Conservation (phyloP, 2,888 invertebrate species). For the Lysandra coridon region DNA sequence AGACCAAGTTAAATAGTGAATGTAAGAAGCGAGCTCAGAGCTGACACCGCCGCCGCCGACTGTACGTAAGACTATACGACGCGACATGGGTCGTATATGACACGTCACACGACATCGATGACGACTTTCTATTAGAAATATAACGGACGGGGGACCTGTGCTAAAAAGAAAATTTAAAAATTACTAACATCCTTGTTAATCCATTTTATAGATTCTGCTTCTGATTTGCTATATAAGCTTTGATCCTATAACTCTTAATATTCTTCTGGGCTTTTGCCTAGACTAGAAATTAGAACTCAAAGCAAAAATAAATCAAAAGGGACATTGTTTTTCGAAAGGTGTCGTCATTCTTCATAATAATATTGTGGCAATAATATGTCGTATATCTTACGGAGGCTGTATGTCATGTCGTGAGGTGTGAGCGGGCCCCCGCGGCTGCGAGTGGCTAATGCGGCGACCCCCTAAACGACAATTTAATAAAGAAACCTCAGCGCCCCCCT, state of each 20-base stretch:
- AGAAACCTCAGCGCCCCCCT: constrained; percentile 59
- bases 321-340: no score
- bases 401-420: constrained; percentile 27
- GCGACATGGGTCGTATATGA: not conserved
- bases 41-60: constrained; percentile 8
- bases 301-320: no score
- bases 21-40: constrained; percentile 2
- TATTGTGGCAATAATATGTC: not conserved
- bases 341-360: no score
- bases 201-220: no score
- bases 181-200: no score
- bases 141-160: no score
- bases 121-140: not conserved
- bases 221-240: no score
- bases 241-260: no score
- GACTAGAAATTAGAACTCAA: no score
- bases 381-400: not conserved
- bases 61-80: not conserved
- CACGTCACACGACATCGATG: not conserved
- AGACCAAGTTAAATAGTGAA: constrained; percentile 13
- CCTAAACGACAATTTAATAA: constrained; percentile 73
- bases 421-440: constrained; percentile 29
- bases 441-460: constrained; percentile 54
- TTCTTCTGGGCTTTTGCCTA: no score
- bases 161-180: no score